Evolutionary conservation across 2,797 vertebrate genomes (phyloP).

Genomic region (Scolopax bukidnonensis): DNA sequence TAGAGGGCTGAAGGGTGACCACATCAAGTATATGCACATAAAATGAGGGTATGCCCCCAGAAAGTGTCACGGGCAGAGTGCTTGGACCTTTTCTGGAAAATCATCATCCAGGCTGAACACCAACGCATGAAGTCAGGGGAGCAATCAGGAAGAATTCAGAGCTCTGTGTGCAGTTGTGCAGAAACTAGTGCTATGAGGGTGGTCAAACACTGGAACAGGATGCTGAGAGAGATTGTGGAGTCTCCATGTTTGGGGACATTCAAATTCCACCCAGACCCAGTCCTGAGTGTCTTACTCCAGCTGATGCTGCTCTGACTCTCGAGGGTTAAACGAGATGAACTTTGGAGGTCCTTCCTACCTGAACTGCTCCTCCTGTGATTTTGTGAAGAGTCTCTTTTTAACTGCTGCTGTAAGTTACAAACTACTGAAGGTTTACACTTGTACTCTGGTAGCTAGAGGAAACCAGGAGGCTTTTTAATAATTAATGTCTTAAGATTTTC

Average conservation of each 20-base stretch:
- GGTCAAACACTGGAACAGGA: neutral
- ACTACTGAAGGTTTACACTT: neutral
- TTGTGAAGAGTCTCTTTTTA: neutral
- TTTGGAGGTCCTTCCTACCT: neutral
- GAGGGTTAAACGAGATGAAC: neutral
- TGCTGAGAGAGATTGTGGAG: neutral
- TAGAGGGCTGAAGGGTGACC: neutral
- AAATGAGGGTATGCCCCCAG: neutral
- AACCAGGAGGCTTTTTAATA: neutral
- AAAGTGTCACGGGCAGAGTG: accelerated
- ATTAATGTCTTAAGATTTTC: slow-evolving; percentile 7
- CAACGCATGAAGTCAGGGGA: neutral
- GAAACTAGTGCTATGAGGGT: neutral
- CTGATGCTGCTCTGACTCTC: neutral
- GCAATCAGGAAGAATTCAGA: neutral
- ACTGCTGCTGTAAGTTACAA: neutral
- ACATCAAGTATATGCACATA: accelerated
- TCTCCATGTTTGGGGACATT: neutral
- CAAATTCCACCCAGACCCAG: neutral
- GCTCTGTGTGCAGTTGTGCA: neutral
- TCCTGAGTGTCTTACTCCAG: neutral
- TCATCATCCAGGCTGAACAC: too few species aligned
- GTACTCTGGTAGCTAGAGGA: neutral
- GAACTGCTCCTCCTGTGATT: accelerated
- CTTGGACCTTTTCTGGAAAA: neutral